phyloP scores from a whole-genome alignment of 2,888 invertebrate genomes.

The Folsomia manolachei region DNA sequence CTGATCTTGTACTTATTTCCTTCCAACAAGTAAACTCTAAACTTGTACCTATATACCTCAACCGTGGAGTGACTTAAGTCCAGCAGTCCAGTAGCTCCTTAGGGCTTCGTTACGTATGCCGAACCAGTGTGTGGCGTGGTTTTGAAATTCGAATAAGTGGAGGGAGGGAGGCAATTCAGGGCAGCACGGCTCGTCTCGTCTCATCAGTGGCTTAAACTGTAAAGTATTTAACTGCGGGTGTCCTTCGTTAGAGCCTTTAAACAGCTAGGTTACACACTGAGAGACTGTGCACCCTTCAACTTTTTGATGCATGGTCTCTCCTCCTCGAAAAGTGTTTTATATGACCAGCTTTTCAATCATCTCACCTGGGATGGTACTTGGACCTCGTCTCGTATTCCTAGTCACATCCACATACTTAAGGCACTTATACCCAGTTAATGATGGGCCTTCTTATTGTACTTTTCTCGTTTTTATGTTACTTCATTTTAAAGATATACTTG shows the following conservation, averaged over 20 bases:
- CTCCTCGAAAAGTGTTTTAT: neutral
- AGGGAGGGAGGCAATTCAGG: neutral
- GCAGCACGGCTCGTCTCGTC: no score
- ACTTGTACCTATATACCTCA: no score
- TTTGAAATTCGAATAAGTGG: neutral
- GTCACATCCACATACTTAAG: no score
- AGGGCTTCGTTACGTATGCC: constrained; percentile 7
- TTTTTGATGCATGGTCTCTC: neutral
- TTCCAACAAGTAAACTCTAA: no score
- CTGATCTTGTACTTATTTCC: no score
- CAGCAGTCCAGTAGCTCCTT: constrained; percentile 8
- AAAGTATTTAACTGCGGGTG: constrained; percentile 16
- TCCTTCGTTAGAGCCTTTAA: constrained; percentile 1
- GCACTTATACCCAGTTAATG: no score
- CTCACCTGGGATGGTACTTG: neutral
- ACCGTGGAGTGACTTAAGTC: no score
- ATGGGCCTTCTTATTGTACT: neutral
- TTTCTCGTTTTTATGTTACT: no score
- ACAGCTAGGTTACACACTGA: neutral
- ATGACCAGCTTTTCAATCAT: constrained; percentile 1
- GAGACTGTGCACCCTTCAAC: neutral
- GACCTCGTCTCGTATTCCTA: no score
- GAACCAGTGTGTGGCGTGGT: neutral
- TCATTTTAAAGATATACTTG: no score
- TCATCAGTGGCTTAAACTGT: constrained; percentile 10